Evolutionary conservation across 2,888 invertebrate genomes (phyloP).

Genomic region (Proisotoma minuta): DNA sequence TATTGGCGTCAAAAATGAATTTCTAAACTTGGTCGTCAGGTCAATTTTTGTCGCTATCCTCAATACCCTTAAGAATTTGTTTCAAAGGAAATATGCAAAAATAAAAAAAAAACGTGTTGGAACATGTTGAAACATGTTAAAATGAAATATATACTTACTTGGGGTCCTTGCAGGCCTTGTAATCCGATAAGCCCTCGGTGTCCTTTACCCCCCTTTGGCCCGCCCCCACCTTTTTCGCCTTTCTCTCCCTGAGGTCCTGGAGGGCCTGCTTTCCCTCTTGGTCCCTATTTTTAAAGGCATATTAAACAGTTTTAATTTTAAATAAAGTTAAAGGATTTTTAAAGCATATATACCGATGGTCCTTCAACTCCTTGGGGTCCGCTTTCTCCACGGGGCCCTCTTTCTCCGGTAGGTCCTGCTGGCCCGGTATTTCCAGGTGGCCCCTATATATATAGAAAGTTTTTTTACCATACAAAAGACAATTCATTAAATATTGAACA

Average conservation of each 20-base stretch:
- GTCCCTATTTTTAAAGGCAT: constrained; percentile 56
- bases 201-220: constrained; percentile 71
- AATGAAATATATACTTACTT: too few relatives aligned
- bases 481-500: neutral
- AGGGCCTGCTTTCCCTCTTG: constrained; percentile 70
- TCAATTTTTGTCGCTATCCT: too few relatives aligned
- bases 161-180: too few relatives aligned
- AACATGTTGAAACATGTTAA: too few relatives aligned
- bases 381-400: constrained; percentile 64
- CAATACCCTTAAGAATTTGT: too few relatives aligned
- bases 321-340: neutral
- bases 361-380: constrained; percentile 74
- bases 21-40: too few relatives aligned
- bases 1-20: too few relatives aligned
- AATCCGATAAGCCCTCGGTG: constrained; percentile 76
- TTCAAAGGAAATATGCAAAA: too few relatives aligned
- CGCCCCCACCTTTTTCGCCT: constrained; percentile 59
- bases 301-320: neutral
- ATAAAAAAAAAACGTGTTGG: too few relatives aligned
- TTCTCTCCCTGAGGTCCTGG: constrained; percentile 70
- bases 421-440: constrained; percentile 64
- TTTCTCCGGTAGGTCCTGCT: constrained; percentile 65
- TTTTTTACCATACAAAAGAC: too few relatives aligned
- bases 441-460: too few relatives aligned
- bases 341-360: constrained; percentile 53